These are phyloP conservation scores for Cephalotes varians DNA, from an alignment of 2,888 invertebrate genomes.

Conservation along the genomic window DNA sequence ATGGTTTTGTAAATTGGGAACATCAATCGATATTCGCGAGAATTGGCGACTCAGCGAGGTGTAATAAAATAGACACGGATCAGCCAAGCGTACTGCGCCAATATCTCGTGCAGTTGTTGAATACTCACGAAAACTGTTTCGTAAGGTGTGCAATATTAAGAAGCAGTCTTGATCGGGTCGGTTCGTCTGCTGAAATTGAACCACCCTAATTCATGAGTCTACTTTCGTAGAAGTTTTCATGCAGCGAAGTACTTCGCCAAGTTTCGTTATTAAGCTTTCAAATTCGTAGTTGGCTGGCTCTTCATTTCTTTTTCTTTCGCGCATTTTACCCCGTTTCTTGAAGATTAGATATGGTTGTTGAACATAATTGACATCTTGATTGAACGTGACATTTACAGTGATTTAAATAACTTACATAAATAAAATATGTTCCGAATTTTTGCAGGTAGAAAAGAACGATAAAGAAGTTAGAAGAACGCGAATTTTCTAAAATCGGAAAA, in stretches of 20 bases:
- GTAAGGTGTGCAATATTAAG: conserved; percentile 66
- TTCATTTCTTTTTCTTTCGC: background rate
- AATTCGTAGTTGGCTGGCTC: conserved; percentile 61
- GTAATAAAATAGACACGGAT: conserved; percentile 63
- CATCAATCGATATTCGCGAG: conserved; percentile 34
- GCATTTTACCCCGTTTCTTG: background rate
- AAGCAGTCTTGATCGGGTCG: conserved; percentile 39
- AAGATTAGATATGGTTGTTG: conserved; percentile 11
- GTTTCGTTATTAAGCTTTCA: conserved; percentile 64
- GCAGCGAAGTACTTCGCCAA: conserved; percentile 58
- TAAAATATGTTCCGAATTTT: background rate
- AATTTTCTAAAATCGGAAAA: background rate
- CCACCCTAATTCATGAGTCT: conserved; percentile 71
- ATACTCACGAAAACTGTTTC: conserved; percentile 65
- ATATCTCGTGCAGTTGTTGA: conserved; percentile 55
- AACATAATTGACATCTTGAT: background rate
- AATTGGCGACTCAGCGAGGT: conserved; percentile 27
- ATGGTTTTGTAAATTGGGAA: conserved; percentile 25
- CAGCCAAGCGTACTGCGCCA: conserved; percentile 25
- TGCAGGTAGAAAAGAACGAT: background rate
- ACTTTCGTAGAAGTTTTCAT: conserved; percentile 62
- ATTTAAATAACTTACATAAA: conserved; percentile 13
- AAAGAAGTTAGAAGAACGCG: background rate
- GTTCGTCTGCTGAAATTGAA: conserved; percentile 61
- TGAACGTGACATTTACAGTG: background rate